A percentile compares a stretch with the other conserved stretches of the same genome.
Conservation (phyloP, 1,140 invertebrate genomes). For the Adelges cooleyi region DNA sequence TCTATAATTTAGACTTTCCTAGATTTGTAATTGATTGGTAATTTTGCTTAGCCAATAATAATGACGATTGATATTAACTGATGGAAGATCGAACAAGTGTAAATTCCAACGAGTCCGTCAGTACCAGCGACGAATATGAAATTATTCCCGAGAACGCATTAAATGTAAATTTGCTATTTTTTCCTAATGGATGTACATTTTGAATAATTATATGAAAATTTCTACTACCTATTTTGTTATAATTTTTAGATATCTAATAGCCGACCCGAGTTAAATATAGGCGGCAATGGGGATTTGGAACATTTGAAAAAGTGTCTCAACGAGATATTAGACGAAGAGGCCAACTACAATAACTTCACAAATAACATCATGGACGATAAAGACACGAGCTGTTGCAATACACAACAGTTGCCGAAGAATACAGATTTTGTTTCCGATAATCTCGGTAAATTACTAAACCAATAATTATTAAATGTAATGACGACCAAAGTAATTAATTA, state of each 20-base stretch:
- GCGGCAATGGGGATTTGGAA: conserved; percentile 57
- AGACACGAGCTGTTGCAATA: background rate
- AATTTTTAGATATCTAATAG: background rate
- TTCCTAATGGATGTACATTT: background rate
- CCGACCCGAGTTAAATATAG: conserved; percentile 57
- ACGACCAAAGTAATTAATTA: too few relatives aligned
- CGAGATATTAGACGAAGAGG: conserved; percentile 51
- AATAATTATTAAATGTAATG: too few relatives aligned
- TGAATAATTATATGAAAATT: background rate
- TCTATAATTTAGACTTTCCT: background rate
- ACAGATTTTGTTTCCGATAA: background rate
- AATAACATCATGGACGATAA: background rate
- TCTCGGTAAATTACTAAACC: conserved; percentile 14
- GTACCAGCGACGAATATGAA: conserved; percentile 74
- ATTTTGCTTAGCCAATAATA: background rate
- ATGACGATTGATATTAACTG: conserved; percentile 20
- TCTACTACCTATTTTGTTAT: background rate
- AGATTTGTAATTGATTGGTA: background rate
- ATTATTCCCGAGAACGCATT: conserved; percentile 49
- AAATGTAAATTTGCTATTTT: background rate
- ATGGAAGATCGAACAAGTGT: conserved; percentile 68
- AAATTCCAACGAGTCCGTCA: conserved; percentile 67
- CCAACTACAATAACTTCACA: background rate
- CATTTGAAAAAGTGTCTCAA: conserved; percentile 60
- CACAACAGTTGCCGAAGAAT: background rate